Evolutionary conservation across 2,888 invertebrate genomes (phyloP).

Genomic region (Lamellibrachia satsuma): DNA sequence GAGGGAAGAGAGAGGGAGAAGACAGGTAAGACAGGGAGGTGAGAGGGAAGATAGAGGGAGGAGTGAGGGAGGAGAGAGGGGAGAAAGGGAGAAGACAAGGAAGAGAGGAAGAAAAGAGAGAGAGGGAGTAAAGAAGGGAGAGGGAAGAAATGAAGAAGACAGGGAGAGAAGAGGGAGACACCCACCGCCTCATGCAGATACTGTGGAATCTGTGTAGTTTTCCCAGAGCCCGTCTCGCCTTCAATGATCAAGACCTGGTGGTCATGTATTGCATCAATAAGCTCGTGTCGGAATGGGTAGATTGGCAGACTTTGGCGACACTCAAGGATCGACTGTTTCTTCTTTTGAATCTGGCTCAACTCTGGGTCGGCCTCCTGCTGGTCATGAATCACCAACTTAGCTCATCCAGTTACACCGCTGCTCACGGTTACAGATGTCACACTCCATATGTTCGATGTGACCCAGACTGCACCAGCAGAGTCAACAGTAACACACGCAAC

Average conservation of each 20-base stretch:
- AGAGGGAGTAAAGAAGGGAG: neutral
- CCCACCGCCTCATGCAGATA: slow-evolving; percentile 69
- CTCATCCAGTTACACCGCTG: neutral
- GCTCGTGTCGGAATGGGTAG: slow-evolving; percentile 86
- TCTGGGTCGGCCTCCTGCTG: slow-evolving; percentile 36
- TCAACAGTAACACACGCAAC: neutral
- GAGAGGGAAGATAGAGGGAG: too few species aligned
- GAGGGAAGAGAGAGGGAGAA: too few species aligned
- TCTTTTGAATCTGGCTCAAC: slow-evolving; percentile 57
- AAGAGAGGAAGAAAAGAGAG: neutral
- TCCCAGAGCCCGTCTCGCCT: slow-evolving; percentile 78
- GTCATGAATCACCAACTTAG: neutral
- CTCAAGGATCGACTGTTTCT: slow-evolving; percentile 83
- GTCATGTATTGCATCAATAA: slow-evolving; percentile 85
- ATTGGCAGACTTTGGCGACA: slow-evolving; percentile 92
- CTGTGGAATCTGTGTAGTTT: slow-evolving; percentile 72
- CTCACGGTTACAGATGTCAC: too few species aligned
- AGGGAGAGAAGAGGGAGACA: slow-evolving; percentile 32
- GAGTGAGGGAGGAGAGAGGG: too few species aligned
- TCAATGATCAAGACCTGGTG: slow-evolving; percentile 87
- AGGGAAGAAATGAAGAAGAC: neutral
- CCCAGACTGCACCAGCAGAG: too few species aligned
- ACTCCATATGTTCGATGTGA: neutral
- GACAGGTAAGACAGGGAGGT: too few species aligned
- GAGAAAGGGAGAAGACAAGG: too few species aligned